Evolutionary conservation across 2,888 invertebrate genomes (phyloP), one percentile per base, ranked within the genome.

Genomic region (Tineola bisselliella): DNA sequence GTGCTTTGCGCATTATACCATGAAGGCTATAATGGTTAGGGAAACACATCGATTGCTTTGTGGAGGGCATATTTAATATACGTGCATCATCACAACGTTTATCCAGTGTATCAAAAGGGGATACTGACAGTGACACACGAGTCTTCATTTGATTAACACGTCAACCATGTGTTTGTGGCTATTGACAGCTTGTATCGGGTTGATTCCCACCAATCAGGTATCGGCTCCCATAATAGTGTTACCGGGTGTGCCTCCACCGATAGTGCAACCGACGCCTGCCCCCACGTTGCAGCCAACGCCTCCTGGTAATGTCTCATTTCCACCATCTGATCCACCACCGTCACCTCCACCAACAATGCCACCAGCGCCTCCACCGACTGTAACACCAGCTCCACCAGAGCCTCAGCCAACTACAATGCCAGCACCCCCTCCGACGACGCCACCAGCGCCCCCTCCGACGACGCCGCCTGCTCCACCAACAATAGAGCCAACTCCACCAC

Each of bases 21-120:
- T 86, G 86, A 87, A 87, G 84, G 86, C 77, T 83, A 69, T 70
- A 73, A 74, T 81, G 75, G 79, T 81, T 78, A 75, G 80, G 84
- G 81, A 74, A 86, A 84, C 84, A 81, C 82, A 75, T 71, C 69
- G 73, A 75, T 79, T 72, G 72, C 67, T 48, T 8, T 68, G n/a
- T 68, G 76, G 81, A 83, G 79, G 77, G 76, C 76, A 75, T 74
- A 81, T 83, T 82, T 81, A 83, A 81, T 77, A 72, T 74, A 64
- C 64, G 68, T 69, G 72, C 74, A 74, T 72, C 75, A 48, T 6
- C 38, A 38, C 10, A 38, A 38, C 38, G 38, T 38, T 38, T 38
- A 48, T 6, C 10, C 48, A 38, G 38, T 13, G 8, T 4, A 56
- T 12, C 56, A 17, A 13, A 11, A 8, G 44, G 17, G 19, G 18